Conservation (phyloP, 2,888 invertebrate species). For the Eupithecia subumbrata region DNA sequence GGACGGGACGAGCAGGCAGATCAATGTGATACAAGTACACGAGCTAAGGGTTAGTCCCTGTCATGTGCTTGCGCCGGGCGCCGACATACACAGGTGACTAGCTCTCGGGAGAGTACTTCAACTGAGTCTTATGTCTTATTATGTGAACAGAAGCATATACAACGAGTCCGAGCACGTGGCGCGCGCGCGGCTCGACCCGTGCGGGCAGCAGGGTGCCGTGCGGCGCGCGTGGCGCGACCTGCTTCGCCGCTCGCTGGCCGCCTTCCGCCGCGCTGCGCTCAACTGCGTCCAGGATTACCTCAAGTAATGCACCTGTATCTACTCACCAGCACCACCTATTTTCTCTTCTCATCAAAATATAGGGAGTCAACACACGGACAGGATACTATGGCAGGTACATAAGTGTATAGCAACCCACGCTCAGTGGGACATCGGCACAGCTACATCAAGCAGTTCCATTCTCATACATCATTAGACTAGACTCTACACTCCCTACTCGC, state of each 20-base stretch:
- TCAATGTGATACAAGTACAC: too few species aligned
- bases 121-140: not conserved
- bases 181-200: not conserved
- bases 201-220: not conserved
- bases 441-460: too few species aligned
- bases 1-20: too few species aligned
- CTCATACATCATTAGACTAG: too few species aligned
- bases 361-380: not conserved
- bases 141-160: not conserved
- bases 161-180: not conserved
- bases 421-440: too few species aligned
- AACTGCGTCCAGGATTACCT: constrained; percentile 43
- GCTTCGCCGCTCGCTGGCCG: constrained; percentile 45
- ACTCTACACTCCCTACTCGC: too few species aligned
- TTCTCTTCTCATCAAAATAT: not conserved
- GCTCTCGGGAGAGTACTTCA: too few species aligned
- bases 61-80: too few species aligned
- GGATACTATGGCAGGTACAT: not conserved
- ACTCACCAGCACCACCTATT: not conserved
- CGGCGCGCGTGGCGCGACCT: constrained; percentile 49
- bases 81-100: too few species aligned
- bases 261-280: constrained; percentile 44
- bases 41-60: too few species aligned
- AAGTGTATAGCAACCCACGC: too few species aligned
- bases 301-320: not conserved